These are phyloP conservation scores for Austrofundulus limnaeus DNA, from an alignment of 2,113 vertebrate species.

Conservation along the genomic window DNA sequence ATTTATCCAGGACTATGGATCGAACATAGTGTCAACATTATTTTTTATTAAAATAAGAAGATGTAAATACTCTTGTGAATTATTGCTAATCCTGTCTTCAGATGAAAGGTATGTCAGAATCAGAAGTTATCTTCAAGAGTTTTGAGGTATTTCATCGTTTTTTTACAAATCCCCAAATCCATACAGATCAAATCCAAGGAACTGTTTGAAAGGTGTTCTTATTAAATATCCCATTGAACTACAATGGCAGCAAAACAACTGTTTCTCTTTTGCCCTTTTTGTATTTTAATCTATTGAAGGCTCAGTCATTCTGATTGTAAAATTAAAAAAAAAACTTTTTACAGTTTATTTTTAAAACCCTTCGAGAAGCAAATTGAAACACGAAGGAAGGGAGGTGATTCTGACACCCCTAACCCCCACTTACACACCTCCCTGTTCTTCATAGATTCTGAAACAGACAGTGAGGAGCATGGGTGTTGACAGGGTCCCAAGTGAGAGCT, in stretches of 20 bases:
- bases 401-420: background rate
- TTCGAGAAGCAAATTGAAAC: no score
- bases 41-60: constrained; percentile 57
- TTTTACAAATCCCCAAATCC: constrained; percentile 17
- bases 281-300: constrained; percentile 34
- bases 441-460: constrained; percentile 66
- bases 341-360: constrained; percentile 2
- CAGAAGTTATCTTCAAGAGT: background rate
- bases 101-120: background rate
- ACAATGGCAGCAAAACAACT: constrained; percentile 19
- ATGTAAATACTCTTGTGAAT: constrained; percentile 30
- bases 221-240: constrained; percentile 38
- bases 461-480: constrained; percentile 75
- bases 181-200: constrained; percentile 41
- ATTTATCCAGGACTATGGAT: constrained; percentile 75
- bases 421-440: constrained; percentile 42
- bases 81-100: constrained; percentile 17
- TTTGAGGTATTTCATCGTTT: constrained; percentile 28
- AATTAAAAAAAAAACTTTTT: constrained; percentile 40
- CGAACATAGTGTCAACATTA: constrained; percentile 48
- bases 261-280: constrained; percentile 23
- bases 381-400: background rate
- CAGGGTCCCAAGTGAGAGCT: constrained; percentile 68
- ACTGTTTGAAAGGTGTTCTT: constrained; percentile 42
- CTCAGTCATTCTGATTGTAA: constrained; percentile 50